phyloP scores from a whole-genome alignment of 2,113 vertebrate genomes.

The human region DNA sequence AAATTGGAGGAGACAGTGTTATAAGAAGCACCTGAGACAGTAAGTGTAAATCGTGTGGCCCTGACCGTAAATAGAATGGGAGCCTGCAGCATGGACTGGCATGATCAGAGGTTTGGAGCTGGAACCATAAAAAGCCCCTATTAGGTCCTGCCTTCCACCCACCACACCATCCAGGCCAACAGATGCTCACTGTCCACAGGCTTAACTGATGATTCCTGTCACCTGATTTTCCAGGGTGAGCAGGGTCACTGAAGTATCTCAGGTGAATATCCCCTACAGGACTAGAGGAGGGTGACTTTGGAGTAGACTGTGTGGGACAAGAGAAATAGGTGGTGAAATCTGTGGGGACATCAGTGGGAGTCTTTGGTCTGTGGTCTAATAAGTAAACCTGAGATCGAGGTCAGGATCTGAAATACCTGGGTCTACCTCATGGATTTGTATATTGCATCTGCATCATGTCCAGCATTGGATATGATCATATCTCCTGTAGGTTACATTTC shows the following conservation, averaged over 20 bases:
- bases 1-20: background rate
- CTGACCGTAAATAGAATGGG: too few species aligned
- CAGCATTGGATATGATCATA: background rate
- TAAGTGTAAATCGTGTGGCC: background rate
- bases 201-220: background rate
- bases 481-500: background rate
- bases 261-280: background rate
- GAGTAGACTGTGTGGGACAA: background rate
- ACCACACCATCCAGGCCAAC: background rate
- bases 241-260: background rate
- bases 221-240: background rate
- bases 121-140: background rate
- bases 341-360: background rate
- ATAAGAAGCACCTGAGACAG: background rate
- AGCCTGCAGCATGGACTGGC: background rate
- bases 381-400: background rate
- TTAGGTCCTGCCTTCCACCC: background rate
- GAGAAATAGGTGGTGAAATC: background rate
- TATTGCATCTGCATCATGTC: background rate
- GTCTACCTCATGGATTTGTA: background rate
- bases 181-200: too few species aligned
- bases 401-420: too few species aligned
- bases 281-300: background rate
- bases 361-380: background rate
- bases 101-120: background rate